Conservation (phyloP, 2,113 vertebrate genomes). For the Pomatostomus ruficeps region DNA sequence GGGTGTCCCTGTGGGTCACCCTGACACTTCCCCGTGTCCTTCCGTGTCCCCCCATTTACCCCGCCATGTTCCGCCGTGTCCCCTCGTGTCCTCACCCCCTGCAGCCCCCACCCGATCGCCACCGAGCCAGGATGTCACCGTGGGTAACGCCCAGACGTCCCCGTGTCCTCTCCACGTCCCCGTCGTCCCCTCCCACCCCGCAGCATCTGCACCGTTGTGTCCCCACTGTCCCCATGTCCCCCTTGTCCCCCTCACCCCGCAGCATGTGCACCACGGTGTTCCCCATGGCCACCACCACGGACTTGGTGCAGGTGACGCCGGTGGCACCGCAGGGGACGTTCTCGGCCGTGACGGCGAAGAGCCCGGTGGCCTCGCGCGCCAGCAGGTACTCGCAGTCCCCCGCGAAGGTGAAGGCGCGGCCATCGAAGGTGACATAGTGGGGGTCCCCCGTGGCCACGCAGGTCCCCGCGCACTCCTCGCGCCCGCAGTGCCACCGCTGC, state of each 20-base stretch:
- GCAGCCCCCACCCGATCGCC: neutral
- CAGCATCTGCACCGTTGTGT: neutral
- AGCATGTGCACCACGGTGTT: conserved; percentile 83
- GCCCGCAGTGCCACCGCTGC: conserved; percentile 81
- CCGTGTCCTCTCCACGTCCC: neutral
- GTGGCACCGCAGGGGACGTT: conserved; percentile 87
- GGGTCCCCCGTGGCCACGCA: conserved; percentile 88
- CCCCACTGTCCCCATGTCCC: neutral
- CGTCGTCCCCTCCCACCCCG: neutral
- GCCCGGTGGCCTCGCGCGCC: conserved; percentile 70
- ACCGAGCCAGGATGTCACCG: neutral
- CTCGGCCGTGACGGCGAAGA: conserved; percentile 80
- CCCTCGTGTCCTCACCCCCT: no score
- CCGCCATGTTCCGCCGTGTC: neutral
- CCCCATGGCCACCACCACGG: conserved; percentile 79
- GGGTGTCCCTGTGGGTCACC: neutral
- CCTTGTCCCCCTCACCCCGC: conserved; percentile 68
- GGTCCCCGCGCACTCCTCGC: conserved; percentile 70
- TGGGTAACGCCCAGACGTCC: neutral
- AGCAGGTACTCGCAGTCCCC: conserved; percentile 91
- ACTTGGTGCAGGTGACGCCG: conserved; percentile 88
- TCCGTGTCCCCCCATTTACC: no score
- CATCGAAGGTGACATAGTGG: conserved; percentile 89
- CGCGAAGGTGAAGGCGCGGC: conserved; percentile 82
- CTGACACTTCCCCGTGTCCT: neutral